Evolutionary conservation across 2,797 vertebrate genomes (phyloP), one percentile per base, ranked within the genome.

Genomic region (Ptychobarbus kaznakovi): DNA sequence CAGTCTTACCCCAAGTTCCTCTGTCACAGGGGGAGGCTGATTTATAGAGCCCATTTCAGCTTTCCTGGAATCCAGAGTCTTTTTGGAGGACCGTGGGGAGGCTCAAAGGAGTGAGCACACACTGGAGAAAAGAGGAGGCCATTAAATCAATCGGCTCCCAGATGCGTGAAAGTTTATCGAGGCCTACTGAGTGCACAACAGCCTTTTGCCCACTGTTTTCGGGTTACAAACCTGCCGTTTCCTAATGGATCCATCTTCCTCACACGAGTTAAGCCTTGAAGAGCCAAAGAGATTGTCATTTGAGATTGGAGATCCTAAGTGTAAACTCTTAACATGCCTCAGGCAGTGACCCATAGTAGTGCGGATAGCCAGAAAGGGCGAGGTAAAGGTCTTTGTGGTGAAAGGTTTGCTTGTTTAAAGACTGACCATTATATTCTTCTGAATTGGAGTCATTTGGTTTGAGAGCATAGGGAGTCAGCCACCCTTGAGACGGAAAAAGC

Each of bases 1-100:
- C 86, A 42, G 53, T 76, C 78, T 86, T 40, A 80, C 83, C 80
- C 88, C 88, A 89, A 32, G 10, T 84, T 90, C 86, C 90, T 91
- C 89, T 84, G 89, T 88, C 81, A 86, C 65, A 88, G 92, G 93
- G 91, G 91, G 84, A 90, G 63, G 81, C 90, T 93, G 92, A 95
- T 95, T 95, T 94, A 94, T 94, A 79, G 88, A 90, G 85, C 87
- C 90, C 76, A 81, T 90, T 93, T 86, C 87, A 93, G 90, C 88
- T 92, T 95, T 94, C 92, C 89, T 93, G 92, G 94, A 95, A 95
- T 93, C 90, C 0, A 3, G 73, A 87, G 86, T 70, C 77, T 53
- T 81, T 85, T 86, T 89, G 78, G 86, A 82, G 82, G 76, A 76
- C 73, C 51, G 56, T 82, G 80, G 86, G 81, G 85, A 80, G 79